Conservation (phyloP, 2,888 invertebrate genomes). For the Phortica magna region DNA sequence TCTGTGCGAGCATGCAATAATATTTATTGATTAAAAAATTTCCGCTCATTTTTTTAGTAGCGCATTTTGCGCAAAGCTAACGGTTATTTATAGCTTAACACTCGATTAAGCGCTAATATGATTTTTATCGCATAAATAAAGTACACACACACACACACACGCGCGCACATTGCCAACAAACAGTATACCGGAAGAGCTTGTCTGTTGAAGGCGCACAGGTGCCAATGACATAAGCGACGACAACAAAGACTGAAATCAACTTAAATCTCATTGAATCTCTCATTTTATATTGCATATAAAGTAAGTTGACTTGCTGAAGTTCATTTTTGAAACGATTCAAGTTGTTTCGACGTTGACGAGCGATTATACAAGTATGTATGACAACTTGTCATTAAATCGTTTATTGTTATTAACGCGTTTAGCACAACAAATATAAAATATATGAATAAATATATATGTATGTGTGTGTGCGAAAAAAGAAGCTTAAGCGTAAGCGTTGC, state of each 20-base stretch:
- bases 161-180: too few relatives aligned
- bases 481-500: not conserved
- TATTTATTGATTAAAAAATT: conserved; percentile 11
- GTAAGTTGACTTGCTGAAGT: not conserved
- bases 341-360: not conserved
- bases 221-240: conserved; percentile 3
- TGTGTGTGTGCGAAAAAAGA: not conserved
- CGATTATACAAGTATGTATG: conserved; percentile 34
- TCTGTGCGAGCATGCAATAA: not conserved
- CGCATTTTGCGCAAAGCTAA: not conserved
- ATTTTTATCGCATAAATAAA: conserved; percentile 54
- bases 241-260: not conserved
- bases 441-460: not conserved
- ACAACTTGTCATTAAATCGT: conserved; percentile 61
- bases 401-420: conserved; percentile 57
- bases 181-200: conserved; percentile 25
- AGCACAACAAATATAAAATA: conserved; percentile 24
- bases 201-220: conserved; percentile 29
- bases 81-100: conserved; percentile 57
- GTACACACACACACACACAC: conserved; percentile 28
- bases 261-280: too few relatives aligned
- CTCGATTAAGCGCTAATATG: conserved; percentile 66
- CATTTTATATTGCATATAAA: too few relatives aligned
- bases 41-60: not conserved
- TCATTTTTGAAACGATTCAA: not conserved